Evolutionary conservation across 2,888 invertebrate genomes (phyloP).

Genomic region (Xestia xanthographa): DNA sequence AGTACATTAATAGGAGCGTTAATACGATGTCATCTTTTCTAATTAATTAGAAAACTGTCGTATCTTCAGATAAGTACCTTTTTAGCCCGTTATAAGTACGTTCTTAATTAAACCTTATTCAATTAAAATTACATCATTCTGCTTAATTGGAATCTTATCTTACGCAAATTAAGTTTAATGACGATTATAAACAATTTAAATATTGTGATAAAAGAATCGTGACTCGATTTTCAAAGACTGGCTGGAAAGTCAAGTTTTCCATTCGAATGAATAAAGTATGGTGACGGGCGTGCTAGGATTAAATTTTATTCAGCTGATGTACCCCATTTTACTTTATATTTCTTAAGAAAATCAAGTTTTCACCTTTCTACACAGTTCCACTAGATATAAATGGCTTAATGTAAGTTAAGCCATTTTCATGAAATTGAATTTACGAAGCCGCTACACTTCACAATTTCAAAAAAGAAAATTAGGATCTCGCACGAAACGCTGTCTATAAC

Average conservation of each 20-base stretch:
- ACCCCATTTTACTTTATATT: slow-evolving; percentile 71
- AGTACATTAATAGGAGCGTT: slow-evolving; percentile 30
- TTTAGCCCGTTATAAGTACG: slow-evolving; percentile 6
- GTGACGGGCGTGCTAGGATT: slow-evolving; percentile 59
- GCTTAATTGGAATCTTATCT: slow-evolving; percentile 53
- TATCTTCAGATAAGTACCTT: slow-evolving; percentile 35
- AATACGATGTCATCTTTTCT: slow-evolving; percentile 40
- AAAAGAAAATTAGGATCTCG: slow-evolving; percentile 39
- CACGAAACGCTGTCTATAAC: slow-evolving; percentile 44
- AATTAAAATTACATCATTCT: slow-evolving; percentile 49
- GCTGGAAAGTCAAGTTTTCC: slow-evolving; percentile 45
- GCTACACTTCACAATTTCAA: slow-evolving; percentile 59
- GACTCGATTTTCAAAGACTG: slow-evolving; percentile 32
- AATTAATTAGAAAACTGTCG: slow-evolving; percentile 42
- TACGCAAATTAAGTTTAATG: slow-evolving; percentile 47
- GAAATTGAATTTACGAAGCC: slow-evolving; percentile 71
- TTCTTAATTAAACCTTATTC: slow-evolving; percentile 49
- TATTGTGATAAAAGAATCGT: slow-evolving; percentile 22
- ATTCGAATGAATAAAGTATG: slow-evolving; percentile 49
- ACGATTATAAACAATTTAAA: slow-evolving; percentile 37
- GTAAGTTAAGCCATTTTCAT: neutral
- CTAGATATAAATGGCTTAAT: too few relatives aligned
- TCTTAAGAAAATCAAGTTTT: slow-evolving; percentile 63
- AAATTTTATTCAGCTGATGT: slow-evolving; percentile 70
- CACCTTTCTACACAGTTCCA: neutral